Evolutionary conservation across 2,113 vertebrate genomes (phyloP).

Genomic region (Lepisosteus oculatus): DNA sequence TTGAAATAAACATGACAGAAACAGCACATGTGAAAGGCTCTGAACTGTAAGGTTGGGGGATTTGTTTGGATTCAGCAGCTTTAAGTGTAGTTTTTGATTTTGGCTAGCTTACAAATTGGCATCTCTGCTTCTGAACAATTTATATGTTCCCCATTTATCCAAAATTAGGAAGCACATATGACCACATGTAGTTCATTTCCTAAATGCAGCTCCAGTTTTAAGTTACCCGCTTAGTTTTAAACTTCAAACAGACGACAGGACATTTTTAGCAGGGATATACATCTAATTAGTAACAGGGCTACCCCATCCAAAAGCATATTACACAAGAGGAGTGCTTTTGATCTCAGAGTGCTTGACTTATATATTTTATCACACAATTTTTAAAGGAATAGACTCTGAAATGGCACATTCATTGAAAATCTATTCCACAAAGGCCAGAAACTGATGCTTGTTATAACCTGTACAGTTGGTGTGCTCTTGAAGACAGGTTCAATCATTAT

Average conservation of each 20-base stretch:
- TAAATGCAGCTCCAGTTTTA: slow-evolving; percentile 26
- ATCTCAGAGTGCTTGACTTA: slow-evolving; percentile 19
- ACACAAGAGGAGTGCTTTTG: slow-evolving; percentile 17
- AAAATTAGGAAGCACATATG: slow-evolving; percentile 52
- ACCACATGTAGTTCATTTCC: slow-evolving; percentile 36
- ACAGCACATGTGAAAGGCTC: neutral
- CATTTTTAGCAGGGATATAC: slow-evolving; percentile 35
- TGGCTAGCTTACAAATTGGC: slow-evolving; percentile 28
- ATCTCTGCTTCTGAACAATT: slow-evolving; percentile 23
- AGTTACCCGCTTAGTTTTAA: slow-evolving; percentile 24
- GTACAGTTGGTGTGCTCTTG: too few relatives aligned
- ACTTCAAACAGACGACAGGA: slow-evolving; percentile 27
- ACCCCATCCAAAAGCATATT: slow-evolving; percentile 19
- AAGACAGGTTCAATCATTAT: neutral
- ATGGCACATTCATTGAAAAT: slow-evolving; percentile 26
- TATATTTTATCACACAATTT: slow-evolving; percentile 25
- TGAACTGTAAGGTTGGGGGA: neutral
- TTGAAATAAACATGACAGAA: neutral
- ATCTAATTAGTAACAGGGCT: slow-evolving; percentile 41
- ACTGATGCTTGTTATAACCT: neutral
- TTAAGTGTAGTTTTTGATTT: slow-evolving; percentile 31
- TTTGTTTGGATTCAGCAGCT: slow-evolving; percentile 28
- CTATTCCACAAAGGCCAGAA: slow-evolving; percentile 17
- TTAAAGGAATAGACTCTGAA: slow-evolving; percentile 16
- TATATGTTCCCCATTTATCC: slow-evolving; percentile 47